Evolutionary conservation across 2,797 vertebrate genomes (phyloP).

Genomic region (Mastacembelus armatus): DNA sequence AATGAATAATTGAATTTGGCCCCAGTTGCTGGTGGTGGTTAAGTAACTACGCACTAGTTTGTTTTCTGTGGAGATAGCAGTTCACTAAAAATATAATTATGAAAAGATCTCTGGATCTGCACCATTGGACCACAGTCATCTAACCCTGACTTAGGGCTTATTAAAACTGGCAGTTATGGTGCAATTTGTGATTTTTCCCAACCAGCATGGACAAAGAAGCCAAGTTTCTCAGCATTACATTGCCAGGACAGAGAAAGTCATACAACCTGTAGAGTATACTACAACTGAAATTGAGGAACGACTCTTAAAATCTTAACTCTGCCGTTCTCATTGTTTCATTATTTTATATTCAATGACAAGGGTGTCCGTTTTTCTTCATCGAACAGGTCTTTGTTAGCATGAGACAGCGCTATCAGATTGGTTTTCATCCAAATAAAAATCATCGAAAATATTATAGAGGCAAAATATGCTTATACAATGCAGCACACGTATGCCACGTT

Average conservation of each 20-base stretch:
- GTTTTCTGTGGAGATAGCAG: neutral
- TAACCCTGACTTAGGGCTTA: neutral
- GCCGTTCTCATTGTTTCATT: too few relatives aligned
- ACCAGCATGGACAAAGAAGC: neutral
- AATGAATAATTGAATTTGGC: slow-evolving; percentile 30
- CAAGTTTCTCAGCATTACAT: neutral
- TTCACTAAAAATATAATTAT: neutral
- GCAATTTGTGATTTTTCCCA: neutral
- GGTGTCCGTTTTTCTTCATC: neutral
- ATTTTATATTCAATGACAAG: neutral
- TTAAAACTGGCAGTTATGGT: neutral
- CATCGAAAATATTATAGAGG: neutral
- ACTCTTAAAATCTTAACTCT: too few relatives aligned
- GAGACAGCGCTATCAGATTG: too few relatives aligned
- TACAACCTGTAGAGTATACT: neutral
- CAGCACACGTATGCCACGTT: neutral
- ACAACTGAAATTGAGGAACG: too few relatives aligned
- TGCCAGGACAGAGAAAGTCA: neutral
- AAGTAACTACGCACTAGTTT: neutral
- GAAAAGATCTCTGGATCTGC: neutral
- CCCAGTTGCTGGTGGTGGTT: slow-evolving; percentile 11
- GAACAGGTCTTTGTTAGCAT: neutral
- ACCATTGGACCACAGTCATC: neutral
- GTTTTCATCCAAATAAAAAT: too few relatives aligned
- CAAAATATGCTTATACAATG: neutral